These are phyloP conservation scores for Morpho achilles DNA, from an alignment of 2,888 invertebrate species.

Conservation along the genomic window DNA sequence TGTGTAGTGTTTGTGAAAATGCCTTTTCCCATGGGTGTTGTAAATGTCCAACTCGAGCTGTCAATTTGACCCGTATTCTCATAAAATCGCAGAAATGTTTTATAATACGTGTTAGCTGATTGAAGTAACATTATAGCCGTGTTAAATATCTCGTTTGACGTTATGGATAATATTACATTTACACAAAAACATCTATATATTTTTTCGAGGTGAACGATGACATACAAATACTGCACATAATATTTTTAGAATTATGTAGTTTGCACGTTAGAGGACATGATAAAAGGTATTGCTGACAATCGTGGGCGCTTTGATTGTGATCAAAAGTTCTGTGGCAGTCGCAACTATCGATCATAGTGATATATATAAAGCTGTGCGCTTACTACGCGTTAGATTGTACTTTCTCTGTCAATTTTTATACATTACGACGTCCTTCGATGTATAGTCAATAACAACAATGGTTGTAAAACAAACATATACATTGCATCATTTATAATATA, in stretches of 20 bases:
- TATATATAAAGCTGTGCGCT: conserved; percentile 24
- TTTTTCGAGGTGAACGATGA: conserved; percentile 55
- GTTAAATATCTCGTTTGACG: not conserved
- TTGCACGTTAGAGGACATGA: conserved; percentile 66
- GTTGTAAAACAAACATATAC: conserved; percentile 13
- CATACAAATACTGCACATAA: conserved; percentile 69
- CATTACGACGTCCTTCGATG: conserved; percentile 47
- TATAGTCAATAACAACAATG: conserved; percentile 27
- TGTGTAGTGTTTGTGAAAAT: conserved; percentile 50
- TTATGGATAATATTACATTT: conserved; percentile 6
- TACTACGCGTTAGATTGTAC: conserved; percentile 35
- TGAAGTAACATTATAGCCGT: conserved; percentile 10
- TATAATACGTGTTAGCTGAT: conserved; percentile 36
- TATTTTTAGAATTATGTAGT: conserved; percentile 76
- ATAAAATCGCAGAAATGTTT: conserved; percentile 50
- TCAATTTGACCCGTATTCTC: conserved; percentile 73
- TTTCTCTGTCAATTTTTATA: conserved; percentile 46
- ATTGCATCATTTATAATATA: conserved; percentile 25
- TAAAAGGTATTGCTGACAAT: conserved; percentile 53
- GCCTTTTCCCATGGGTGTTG: conserved; percentile 62
- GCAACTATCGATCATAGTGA: not conserved
- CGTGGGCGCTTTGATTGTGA: conserved; percentile 32
- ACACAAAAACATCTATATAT: conserved; percentile 25
- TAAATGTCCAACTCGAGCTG: conserved; percentile 66
- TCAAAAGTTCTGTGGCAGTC: conserved; percentile 19